A percentile compares a stretch with the other conserved stretches of the same genome.
These are phyloP conservation scores for Thalassophryne amazonica DNA, from an alignment of 2,797 vertebrate genomes.

Conservation along the genomic window DNA sequence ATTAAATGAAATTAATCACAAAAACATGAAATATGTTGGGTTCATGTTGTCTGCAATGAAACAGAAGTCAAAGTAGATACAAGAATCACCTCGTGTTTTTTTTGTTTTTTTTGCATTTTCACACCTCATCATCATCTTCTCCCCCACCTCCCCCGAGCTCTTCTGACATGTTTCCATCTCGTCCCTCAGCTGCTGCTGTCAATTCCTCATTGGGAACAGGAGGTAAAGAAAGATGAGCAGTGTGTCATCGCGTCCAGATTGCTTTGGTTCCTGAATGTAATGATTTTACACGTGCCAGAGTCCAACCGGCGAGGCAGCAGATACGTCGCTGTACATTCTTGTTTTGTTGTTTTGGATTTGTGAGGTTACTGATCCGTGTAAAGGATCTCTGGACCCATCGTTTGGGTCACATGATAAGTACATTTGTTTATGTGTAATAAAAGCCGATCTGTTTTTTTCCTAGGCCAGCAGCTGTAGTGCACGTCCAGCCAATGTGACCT, in stretches of 20 bases:
- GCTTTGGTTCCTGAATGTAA: too few species aligned
- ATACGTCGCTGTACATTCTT: not conserved
- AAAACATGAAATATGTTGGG: too few species aligned
- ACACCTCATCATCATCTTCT: too few species aligned
- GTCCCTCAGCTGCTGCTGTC: conserved; percentile 35
- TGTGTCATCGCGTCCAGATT: too few species aligned
- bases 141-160: not conserved
- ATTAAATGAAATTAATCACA: too few species aligned
- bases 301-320: not conserved
- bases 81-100: too few species aligned
- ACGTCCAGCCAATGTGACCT: not conserved
- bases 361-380: not conserved
- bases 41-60: too few species aligned
- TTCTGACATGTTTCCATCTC: conserved; percentile 14
- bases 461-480: conserved; percentile 57
- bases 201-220: conserved; percentile 63
- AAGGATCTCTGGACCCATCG: too few species aligned
- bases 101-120: too few species aligned
- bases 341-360: not conserved
- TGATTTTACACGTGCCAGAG: not conserved
- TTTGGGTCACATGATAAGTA: too few species aligned
- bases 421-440: too few species aligned
- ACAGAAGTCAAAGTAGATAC: too few species aligned
- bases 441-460: conserved; percentile 5
- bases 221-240: conserved; percentile 73